These are phyloP conservation scores for Euproctis similis DNA, from an alignment of 2,888 invertebrate species.

Conservation along the genomic window DNA sequence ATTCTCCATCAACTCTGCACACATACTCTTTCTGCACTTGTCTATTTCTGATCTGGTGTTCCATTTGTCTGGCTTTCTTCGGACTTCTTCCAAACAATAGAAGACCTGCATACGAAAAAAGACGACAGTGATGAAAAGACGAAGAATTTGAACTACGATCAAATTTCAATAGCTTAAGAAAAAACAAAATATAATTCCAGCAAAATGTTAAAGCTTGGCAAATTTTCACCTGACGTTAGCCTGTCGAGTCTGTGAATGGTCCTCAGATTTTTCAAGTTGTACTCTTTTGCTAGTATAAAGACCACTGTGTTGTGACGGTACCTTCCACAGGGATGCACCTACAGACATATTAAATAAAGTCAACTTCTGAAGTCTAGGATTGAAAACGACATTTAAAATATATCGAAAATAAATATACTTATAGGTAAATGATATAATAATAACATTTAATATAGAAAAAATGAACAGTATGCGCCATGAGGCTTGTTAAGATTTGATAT, in stretches of 20 bases:
- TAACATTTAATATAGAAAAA: too few species aligned
- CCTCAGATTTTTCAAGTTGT: constrained; percentile 93
- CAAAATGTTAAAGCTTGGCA: constrained; percentile 3
- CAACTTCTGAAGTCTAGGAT: too few species aligned
- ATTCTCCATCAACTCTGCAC: constrained; percentile 94
- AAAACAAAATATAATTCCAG: too few species aligned
- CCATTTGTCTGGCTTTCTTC: constrained; percentile 95
- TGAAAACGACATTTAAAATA: too few species aligned
- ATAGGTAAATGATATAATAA: too few species aligned
- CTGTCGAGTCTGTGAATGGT: constrained; percentile 97
- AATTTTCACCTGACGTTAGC: constrained; percentile 87
- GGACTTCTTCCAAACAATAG: constrained; percentile 95
- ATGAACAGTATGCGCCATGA: too few species aligned
- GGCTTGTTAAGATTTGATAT: too few species aligned
- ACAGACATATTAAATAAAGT: constrained; percentile 28
- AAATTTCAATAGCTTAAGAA: too few species aligned
- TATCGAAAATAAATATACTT: too few species aligned
- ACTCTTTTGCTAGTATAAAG: constrained; percentile 96
- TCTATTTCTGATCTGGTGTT: constrained; percentile 93
- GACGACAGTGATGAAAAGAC: too few species aligned
- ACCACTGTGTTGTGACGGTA: constrained; percentile 98
- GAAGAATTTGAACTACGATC: too few species aligned
- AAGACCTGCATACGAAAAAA: too few species aligned
- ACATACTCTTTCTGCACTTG: constrained; percentile 97
- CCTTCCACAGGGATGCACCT: constrained; percentile 98